Percentiles rank a stretch among this genome's conserved stretches.
phyloP scores from a whole-genome alignment of 2,113 vertebrate genomes.

The Petroica traversi region DNA sequence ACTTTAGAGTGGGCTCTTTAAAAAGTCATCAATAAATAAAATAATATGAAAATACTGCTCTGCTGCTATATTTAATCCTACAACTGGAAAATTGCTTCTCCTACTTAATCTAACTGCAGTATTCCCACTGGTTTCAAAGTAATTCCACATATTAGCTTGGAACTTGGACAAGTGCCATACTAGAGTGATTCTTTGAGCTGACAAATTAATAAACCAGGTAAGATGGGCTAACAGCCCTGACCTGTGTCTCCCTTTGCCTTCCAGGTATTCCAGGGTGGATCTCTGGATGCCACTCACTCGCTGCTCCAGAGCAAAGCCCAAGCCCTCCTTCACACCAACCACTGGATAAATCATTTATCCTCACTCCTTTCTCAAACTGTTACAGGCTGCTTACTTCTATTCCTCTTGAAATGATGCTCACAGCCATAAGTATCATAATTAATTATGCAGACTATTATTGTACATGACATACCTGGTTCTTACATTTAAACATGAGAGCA shows the following conservation, averaged over 20 bases:
- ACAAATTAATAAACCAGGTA: slow-evolving; percentile 24
- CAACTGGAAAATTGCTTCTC: background rate
- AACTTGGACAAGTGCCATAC: slow-evolving; percentile 3
- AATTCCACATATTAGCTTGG: slow-evolving; percentile 4
- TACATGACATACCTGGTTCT: background rate
- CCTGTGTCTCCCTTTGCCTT: background rate
- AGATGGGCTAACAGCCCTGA: background rate
- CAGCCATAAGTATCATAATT: background rate
- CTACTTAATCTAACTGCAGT: background rate
- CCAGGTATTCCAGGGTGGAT: background rate
- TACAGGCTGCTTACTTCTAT: background rate
- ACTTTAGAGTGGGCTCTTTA: background rate
- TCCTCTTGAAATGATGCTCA: background rate
- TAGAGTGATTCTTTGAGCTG: background rate
- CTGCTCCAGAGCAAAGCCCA: background rate
- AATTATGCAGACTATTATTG: background rate
- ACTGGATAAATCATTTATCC: background rate
- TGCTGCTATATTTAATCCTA: slow-evolving; percentile 13
- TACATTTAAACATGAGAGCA: background rate
- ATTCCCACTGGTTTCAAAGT: slow-evolving; percentile 17
- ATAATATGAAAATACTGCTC: background rate
- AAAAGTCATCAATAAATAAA: background rate
- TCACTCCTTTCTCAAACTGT: background rate
- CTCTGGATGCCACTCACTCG: background rate
- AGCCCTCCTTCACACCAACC: background rate